Evolutionary conservation across 2,797 vertebrate species (phyloP).

Genomic region (Myotis vivesi): DNA sequence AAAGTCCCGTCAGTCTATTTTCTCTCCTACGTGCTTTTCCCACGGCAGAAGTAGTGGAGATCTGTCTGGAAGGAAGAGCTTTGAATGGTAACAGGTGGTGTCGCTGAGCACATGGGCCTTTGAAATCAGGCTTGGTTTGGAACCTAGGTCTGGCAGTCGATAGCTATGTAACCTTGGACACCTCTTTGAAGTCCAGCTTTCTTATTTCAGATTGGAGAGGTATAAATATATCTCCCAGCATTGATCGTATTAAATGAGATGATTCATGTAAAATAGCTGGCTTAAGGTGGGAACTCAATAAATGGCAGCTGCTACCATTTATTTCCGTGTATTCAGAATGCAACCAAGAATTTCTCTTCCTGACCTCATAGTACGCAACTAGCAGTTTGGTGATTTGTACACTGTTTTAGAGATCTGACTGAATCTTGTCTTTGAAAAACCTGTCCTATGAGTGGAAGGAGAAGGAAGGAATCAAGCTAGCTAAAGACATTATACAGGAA

Average conservation of each 20-base stretch:
- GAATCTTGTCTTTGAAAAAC: neutral
- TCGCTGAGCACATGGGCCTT: neutral
- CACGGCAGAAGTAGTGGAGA: neutral
- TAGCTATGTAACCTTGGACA: neutral
- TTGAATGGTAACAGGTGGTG: conserved; percentile 14
- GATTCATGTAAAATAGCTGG: neutral
- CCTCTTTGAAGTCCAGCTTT: conserved; percentile 23
- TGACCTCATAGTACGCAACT: neutral
- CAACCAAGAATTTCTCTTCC: neutral
- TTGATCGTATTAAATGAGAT: neutral
- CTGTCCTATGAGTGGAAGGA: neutral
- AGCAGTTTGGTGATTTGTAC: neutral
- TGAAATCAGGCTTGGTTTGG: conserved; percentile 10
- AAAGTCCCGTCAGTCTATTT: conserved; percentile 2
- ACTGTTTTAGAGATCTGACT: neutral
- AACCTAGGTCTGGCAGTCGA: neutral
- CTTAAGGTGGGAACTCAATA: neutral
- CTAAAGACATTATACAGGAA: neutral
- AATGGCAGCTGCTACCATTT: neutral
- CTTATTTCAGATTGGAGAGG: conserved; percentile 20
- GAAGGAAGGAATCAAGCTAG: neutral
- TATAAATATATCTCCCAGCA: neutral
- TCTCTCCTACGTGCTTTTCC: conserved; percentile 24
- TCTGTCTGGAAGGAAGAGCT: neutral
- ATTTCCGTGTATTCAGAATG: neutral